A percentile compares a stretch with the other conserved stretches of the same genome.
Evolutionary conservation across 2,888 invertebrate species (phyloP).

Genomic region (Hipparchia sbordonii): DNA sequence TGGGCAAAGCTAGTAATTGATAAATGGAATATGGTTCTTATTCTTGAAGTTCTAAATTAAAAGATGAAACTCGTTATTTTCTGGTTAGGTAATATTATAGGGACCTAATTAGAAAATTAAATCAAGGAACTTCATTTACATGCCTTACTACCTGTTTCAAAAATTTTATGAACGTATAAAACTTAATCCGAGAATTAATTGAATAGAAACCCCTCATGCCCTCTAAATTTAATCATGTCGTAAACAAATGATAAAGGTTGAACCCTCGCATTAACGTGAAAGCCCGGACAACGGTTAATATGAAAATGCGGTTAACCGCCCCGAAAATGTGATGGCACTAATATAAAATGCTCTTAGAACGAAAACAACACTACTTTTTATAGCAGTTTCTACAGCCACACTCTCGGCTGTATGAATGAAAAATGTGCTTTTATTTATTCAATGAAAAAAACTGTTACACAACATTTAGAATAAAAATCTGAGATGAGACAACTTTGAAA

Average conservation of each 20-base stretch:
- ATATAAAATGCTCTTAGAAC: slow-evolving; percentile 77
- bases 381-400: neutral
- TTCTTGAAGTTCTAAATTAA: too few relatives aligned
- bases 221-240: slow-evolving; percentile 76
- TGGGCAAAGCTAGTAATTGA: too few relatives aligned
- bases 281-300: slow-evolving; percentile 70
- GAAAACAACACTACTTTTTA: slow-evolving; percentile 64
- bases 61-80: too few relatives aligned
- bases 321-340: slow-evolving; percentile 77
- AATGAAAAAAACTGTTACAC: neutral
- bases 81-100: neutral
- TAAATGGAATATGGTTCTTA: too few relatives aligned
- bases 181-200: slow-evolving; percentile 56
- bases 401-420: neutral
- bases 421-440: neutral
- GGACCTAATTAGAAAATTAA: neutral
- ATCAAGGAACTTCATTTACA: neutral
- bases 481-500: neutral
- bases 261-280: slow-evolving; percentile 70
- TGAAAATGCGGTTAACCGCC: slow-evolving; percentile 77
- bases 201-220: slow-evolving; percentile 61
- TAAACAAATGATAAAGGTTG: slow-evolving; percentile 78
- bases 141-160: neutral
- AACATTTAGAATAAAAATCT: neutral
- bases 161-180: slow-evolving; percentile 30